phyloP scores from a whole-genome alignment of 2,888 invertebrate species.

The Zaprionus obscuricornis region DNA sequence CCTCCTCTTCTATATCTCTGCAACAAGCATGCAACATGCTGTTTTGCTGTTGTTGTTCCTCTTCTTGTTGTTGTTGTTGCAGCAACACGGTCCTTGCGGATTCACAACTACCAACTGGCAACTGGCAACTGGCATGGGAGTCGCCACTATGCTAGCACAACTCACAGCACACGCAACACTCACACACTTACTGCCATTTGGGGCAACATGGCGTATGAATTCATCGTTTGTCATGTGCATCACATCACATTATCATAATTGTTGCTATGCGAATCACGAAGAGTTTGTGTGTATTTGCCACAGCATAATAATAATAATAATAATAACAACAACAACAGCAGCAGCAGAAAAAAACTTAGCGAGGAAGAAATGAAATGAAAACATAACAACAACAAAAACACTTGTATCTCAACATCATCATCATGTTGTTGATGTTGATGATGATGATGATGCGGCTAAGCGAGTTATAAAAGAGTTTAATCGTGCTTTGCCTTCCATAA shows the following conservation, averaged over 20 bases:
- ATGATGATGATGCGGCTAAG: slow-evolving; percentile 1
- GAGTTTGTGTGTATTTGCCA: background rate
- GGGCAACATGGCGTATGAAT: slow-evolving; percentile 59
- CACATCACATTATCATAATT: slow-evolving; percentile 71
- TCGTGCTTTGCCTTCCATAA: background rate
- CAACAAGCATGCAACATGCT: background rate
- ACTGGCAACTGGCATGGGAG: slow-evolving; percentile 21
- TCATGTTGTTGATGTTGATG: too few species aligned
- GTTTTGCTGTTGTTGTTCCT: too few species aligned
- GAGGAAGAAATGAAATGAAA: too few species aligned
- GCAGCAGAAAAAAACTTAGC: background rate
- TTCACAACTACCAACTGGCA: background rate
- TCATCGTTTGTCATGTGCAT: slow-evolving; percentile 62
- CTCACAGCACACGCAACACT: background rate
- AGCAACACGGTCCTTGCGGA: slow-evolving; percentile 32
- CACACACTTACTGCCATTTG: slow-evolving; percentile 7
- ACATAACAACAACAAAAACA: too few species aligned
- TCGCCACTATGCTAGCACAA: slow-evolving; percentile 6
- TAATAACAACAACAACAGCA: background rate
- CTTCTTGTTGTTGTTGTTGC: background rate
- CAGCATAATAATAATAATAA: too few species aligned
- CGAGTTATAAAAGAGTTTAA: background rate
- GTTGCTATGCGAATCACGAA: slow-evolving; percentile 34
- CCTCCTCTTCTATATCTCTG: background rate
- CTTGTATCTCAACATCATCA: too few species aligned